Base-by-base conservation (phyloP, 2,888 invertebrate genomes). In the Lamproptera curius region DNA sequence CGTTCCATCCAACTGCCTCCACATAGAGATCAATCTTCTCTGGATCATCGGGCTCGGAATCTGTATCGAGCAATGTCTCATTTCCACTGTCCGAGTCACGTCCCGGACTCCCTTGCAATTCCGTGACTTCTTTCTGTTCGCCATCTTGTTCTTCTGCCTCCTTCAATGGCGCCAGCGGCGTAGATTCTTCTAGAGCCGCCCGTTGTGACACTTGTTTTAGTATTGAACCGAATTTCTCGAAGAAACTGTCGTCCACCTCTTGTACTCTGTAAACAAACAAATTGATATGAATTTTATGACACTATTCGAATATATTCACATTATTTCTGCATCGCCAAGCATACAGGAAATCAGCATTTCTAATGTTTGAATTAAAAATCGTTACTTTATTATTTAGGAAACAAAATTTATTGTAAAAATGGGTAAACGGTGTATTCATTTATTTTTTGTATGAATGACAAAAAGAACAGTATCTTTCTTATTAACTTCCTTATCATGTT, bases 171-270 rank as follows among this genome's bases (percentile, higher is more conserved):
- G 90, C 90, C 45, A 90, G 64, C 0, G 90, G 89, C 8, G 89
- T 89, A 1, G 88, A 74, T 55, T 92, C 90, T 53, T 88, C 85
- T 42, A 85, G 69, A 16, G 90, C 90, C 0, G 90, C 91, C 53
- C 84, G 89, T 59, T 87, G 88, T n/a, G 90, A 90, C 0, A 84
- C 88, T 67, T 92, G 92, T 43, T 90, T 90, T 46, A 95, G 77
- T 41, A 94, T 84, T 0, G 93, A 92, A 0, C 95, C 95, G 62
- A 95, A 94, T 65, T 93, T 93, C 73, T 95, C 95, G 70, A 95
- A 95, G 76, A 95, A 95, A 41, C 94, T 93, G 59, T 93, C 94
- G 73, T 95, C 95, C 13, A 93, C 89, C 81, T 94, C 93, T 84
- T 94, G 94, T 56, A 95, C 90, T 84, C 94, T 94, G 85, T 41